Evolutionary conservation across 1,140 invertebrate genomes (phyloP), one percentile per base, ranked within the genome.

Genomic region (Drosophila leontia): DNA sequence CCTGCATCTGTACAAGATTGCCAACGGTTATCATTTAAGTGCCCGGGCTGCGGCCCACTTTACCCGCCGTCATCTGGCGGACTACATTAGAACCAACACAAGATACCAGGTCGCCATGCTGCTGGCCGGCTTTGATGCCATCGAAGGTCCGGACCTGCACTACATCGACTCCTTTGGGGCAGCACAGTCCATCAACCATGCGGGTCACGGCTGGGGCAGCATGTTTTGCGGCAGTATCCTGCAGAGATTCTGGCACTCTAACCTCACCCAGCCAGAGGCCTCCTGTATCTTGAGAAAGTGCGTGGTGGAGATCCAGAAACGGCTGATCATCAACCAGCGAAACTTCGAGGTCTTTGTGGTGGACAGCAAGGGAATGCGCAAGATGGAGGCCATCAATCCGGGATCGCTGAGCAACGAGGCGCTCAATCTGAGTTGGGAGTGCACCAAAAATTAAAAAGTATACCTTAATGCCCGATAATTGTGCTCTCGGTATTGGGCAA

Each of bases 1-100:
- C 93, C 96, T 99, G 88, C 98, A 99, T 77, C 94, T 99, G 1
- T 99, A 99, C 91, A 99, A 99, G 94, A 99, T 99, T 96, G 95
- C 97, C 77, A 98, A 99, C 94, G 98, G 97, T 1, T 99, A 99
- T 93, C 98, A 99, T 92, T 92, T 99, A 42, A 97, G 97, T 15
- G 97, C 99, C 3, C 95, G 95, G 78, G 96, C 98, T 17, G 97
- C 98, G 13, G 98, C 98, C 7, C 96, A 96, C 88, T 99, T 98
- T 88, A 99, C 98, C 9, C 95, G 99, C 51, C 95, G 96, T 85
- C 98, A 98, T 93, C 94, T 99, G 64, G 98, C 99, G 6, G 98
- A 99, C 92, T 97, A 96, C 91, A 94, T 99, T 1, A 95, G 99
- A 80, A 97, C 96, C 78, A 95, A 96, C 92, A 98, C 96, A n/a